A percentile compares a stretch with the other conserved stretches of the same genome.
Conservation (phyloP, 2,888 invertebrate species). For the Drosophila sordidula region DNA sequence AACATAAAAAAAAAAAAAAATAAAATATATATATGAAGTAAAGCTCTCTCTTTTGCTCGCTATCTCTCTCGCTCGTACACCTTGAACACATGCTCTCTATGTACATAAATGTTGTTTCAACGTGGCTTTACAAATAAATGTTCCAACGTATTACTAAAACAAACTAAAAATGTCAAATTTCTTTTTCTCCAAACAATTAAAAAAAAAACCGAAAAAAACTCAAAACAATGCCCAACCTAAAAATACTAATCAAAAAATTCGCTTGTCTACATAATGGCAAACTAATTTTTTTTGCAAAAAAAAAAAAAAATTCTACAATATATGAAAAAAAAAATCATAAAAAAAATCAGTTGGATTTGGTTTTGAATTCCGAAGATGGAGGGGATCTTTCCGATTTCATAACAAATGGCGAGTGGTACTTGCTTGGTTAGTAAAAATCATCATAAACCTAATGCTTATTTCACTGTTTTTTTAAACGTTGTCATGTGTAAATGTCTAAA, state of each 20-base stretch:
- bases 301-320: constrained; percentile 33
- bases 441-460: constrained; percentile 68
- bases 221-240: constrained; percentile 68
- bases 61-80: constrained; percentile 63
- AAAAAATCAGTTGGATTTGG: constrained; percentile 93
- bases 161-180: constrained; percentile 73
- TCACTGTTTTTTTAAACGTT: constrained; percentile 64
- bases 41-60: constrained; percentile 43
- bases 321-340: constrained; percentile 27
- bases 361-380: constrained; percentile 96
- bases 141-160: constrained; percentile 46
- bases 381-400: constrained; percentile 99
- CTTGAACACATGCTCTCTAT: constrained; percentile 72
- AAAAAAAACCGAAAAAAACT: constrained; percentile 46
- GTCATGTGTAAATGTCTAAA: constrained; percentile 68
- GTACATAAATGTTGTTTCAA: constrained; percentile 80
- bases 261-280: constrained; percentile 44
- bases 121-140: constrained; percentile 63
- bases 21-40: constrained; percentile 30
- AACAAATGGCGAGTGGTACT: constrained; percentile 99
- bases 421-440: constrained; percentile 92
- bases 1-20: constrained; percentile 17
- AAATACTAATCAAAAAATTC: constrained; percentile 22
- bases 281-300: constrained; percentile 52
- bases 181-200: constrained; percentile 64